Evolutionary conservation across 2,113 vertebrate genomes (phyloP).

Genomic region (Mesitornis unicolor): DNA sequence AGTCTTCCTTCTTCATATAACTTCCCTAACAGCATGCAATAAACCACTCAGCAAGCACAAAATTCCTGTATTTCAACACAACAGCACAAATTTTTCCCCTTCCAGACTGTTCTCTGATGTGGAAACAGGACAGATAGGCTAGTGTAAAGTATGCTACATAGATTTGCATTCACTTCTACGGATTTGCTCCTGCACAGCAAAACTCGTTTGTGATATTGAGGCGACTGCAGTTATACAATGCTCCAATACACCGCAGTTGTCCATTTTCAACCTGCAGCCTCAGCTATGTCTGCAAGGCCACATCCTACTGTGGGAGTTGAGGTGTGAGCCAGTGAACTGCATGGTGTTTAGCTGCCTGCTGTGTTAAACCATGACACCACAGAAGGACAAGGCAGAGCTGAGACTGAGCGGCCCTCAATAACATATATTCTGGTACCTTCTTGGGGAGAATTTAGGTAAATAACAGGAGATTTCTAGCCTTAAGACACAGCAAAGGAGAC

Average conservation of each 20-base stretch:
- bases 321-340: too few relatives aligned
- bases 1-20: constrained; percentile 34
- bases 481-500: not conserved
- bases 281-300: not conserved
- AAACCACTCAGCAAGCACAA: constrained; percentile 11
- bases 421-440: not conserved
- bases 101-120: not conserved
- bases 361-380: not conserved
- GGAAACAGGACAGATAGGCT: not conserved
- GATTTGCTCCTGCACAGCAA: not conserved
- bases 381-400: not conserved
- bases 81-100: not conserved
- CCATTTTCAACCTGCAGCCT: not conserved
- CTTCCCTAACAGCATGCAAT: constrained; percentile 21
- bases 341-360: too few relatives aligned
- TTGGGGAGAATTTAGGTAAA: not conserved
- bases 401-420: not conserved
- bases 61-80: not conserved
- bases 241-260: not conserved
- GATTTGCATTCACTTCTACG: not conserved
- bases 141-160: not conserved
- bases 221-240: not conserved
- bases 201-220: not conserved
- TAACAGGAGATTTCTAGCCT: not conserved
- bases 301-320: too few relatives aligned